Evolutionary conservation across 2,797 vertebrate genomes (phyloP), one percentile per base, ranked within the genome.

Genomic region (Danio tinwini): DNA sequence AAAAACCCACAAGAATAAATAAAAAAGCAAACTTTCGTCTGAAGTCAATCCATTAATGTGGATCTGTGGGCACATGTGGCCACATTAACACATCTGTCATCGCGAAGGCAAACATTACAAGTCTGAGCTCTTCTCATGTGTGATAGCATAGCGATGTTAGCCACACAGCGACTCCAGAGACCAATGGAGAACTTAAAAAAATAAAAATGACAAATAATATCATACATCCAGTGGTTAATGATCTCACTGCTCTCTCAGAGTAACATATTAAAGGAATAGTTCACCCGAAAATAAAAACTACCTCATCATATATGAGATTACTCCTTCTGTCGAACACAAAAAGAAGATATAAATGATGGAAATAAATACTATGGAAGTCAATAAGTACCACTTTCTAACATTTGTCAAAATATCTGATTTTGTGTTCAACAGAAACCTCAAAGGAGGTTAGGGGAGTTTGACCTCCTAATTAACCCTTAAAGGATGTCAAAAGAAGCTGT

Each of bases 21-120:
- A 5, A 45, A 45, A 76, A 76, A 1, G 1, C 47, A 64, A 53
- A 6, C 29, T 50, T 21, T 50, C 45, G 9, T 74, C 29, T 50
- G 58, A 62, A 63, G 58, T 53, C 29, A 7, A 5, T 71, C 69
- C 37, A 19, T 71, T 17, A 56, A 8, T 61, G 21, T 14, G 21
- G 29, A 69, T 17, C 19, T 47, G 49, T 6, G 12, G 39, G 21
- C 53, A 40, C 53, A 61, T 78, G 42, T 78, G 76, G 55, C 9
- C 8, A 16, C 65, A 50, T 78, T 58, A 76, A 76, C 63, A 47
- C 74, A 39, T 68, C 52, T 76, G 74, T 58, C 65, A 78, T 69
- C 44, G 9, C 37, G 11, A 7, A 49, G 2, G 2, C 19, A 76
- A 56, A 37, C 42, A 17, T 68, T 50, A 45, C 7, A 5, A 72